phyloP scores from a whole-genome alignment of 2,888 invertebrate genomes.

The Ametastegia equiseti region DNA sequence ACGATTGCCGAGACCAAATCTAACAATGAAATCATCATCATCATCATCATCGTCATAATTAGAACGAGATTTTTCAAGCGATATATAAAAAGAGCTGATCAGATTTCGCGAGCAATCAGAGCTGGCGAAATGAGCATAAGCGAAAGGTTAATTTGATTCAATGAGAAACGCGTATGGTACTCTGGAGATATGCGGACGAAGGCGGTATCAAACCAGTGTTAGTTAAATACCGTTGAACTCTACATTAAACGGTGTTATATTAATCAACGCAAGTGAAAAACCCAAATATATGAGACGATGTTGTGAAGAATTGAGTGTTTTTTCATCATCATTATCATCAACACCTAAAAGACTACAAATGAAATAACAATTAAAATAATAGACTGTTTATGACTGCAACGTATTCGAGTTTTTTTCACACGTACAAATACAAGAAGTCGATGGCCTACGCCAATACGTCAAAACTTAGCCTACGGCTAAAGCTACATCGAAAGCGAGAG shows the following conservation, averaged over 20 bases:
- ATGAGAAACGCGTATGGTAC: neutral
- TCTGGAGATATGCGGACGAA: neutral
- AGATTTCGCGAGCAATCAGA: constrained; percentile 1
- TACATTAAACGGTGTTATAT: neutral
- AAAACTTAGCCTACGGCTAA: constrained; percentile 4
- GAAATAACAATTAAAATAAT: neutral
- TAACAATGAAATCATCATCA: too few species aligned
- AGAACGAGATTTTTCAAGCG: neutral
- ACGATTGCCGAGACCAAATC: too few species aligned
- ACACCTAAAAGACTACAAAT: neutral
- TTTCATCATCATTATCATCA: neutral
- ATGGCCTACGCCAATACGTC: constrained; percentile 15
- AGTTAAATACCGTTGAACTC: neutral
- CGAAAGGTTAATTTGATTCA: constrained; percentile 17
- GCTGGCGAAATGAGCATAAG: neutral
- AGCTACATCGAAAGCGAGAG: constrained; percentile 4
- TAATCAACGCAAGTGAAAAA: neutral
- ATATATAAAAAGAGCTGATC: neutral
- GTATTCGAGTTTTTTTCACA: neutral
- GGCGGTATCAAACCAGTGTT: neutral
- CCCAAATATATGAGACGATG: neutral
- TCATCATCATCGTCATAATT: neutral
- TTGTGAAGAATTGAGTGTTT: neutral
- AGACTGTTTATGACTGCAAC: neutral
- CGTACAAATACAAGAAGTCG: neutral